Conservation (phyloP, 92 coral and sea anemone genomes). For the Montipora capitata region DNA sequence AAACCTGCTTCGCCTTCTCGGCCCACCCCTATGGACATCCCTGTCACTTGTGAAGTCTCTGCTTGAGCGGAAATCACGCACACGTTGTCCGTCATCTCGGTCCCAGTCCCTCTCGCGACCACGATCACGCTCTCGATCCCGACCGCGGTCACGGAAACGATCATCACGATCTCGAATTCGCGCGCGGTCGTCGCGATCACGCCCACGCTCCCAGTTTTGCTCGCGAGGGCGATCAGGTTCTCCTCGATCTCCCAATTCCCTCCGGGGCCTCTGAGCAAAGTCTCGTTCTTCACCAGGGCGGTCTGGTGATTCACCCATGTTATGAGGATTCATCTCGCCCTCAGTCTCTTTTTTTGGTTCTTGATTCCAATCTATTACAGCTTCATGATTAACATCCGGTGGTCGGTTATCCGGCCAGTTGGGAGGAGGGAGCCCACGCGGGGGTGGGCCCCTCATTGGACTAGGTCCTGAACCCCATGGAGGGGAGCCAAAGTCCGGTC, state of each 20-base stretch:
- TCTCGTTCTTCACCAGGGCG: constrained; percentile 53
- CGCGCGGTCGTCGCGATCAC: constrained; percentile 68
- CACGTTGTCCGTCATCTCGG: constrained; percentile 71
- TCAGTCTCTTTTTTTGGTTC: constrained; percentile 20
- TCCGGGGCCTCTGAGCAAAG: constrained; percentile 36
- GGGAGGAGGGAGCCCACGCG: constrained; percentile 62
- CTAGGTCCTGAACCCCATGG: constrained; percentile 89
- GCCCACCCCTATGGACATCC: constrained; percentile 30
- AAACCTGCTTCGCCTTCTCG: constrained; percentile 54
- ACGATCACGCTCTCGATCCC: constrained; percentile 64
- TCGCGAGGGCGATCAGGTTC: constrained; percentile 75
- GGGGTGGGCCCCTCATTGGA: constrained; percentile 82
- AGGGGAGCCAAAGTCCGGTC: constrained; percentile 49
- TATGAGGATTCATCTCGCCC: constrained; percentile 19
- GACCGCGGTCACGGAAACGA: constrained; percentile 67
- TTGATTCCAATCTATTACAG: constrained; percentile 40
- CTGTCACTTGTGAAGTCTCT: constrained; percentile 54
- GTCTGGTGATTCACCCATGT: constrained; percentile 39
- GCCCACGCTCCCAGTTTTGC: constrained; percentile 63
- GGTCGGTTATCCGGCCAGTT: constrained; percentile 76
- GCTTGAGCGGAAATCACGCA: constrained; percentile 38
- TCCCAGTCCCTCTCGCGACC: constrained; percentile 72
- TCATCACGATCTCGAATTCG: constrained; percentile 67
- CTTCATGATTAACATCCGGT: constrained; percentile 50
- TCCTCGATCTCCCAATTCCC: constrained; percentile 71